phyloP scores from a whole-genome alignment of 1,140 invertebrate genomes.

The Drosophila ohnishii region DNA sequence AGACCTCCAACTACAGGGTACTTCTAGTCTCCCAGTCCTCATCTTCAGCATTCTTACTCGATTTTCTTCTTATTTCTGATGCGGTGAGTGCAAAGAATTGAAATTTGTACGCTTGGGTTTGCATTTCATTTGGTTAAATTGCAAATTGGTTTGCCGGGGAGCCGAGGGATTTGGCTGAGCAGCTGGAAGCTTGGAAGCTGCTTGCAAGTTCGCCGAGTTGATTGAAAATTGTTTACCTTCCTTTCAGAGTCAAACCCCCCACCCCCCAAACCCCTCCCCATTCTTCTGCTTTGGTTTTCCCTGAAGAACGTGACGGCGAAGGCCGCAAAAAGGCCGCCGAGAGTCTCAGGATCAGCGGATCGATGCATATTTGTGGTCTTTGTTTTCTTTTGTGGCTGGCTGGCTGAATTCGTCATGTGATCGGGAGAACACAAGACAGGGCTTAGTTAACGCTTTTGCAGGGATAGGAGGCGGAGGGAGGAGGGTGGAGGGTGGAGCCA shows the following conservation, averaged over 20 bases:
- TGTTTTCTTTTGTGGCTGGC: conserved; percentile 56
- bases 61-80: conserved; percentile 52
- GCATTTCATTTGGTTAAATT: conserved; percentile 71
- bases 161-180: conserved; percentile 39
- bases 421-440: conserved; percentile 40
- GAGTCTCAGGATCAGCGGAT: conserved; percentile 45
- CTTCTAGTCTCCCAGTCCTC: background rate
- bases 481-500: background rate
- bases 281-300: conserved; percentile 49
- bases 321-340: conserved; percentile 35
- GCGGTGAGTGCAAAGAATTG: conserved; percentile 37
- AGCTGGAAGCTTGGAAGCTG: conserved; percentile 61
- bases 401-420: conserved; percentile 68
- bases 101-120: conserved; percentile 63
- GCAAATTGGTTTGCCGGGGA: conserved; percentile 44
- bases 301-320: conserved; percentile 60
- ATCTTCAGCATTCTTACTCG: conserved; percentile 1
- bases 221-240: conserved; percentile 54
- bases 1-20: background rate
- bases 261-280: background rate
- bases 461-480: background rate
- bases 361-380: conserved; percentile 75
- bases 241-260: conserved; percentile 5
- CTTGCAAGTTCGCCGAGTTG: conserved; percentile 41
- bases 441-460: conserved; percentile 75